Conservation (phyloP, 2,888 invertebrate species). For the Pasiphila rectangulata region DNA sequence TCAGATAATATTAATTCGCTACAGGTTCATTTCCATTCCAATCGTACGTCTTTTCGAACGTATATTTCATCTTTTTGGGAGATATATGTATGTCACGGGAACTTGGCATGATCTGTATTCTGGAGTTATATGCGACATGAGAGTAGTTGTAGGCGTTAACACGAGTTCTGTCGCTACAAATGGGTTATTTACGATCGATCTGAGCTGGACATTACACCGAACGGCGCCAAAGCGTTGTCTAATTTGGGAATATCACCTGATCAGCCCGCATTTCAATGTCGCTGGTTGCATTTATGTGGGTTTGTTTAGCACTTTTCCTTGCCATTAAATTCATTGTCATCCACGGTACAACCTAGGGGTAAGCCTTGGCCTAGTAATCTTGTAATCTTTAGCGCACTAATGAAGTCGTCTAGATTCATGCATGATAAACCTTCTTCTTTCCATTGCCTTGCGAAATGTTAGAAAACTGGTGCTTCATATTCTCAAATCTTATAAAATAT, state of each 20-base stretch:
- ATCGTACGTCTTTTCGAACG: no score
- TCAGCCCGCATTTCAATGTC: conserved; percentile 37
- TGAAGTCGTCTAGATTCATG: no score
- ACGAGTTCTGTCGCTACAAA: conserved; percentile 39
- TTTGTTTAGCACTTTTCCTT: conserved; percentile 2
- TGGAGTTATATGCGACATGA: conserved; percentile 32
- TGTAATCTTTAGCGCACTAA: no score
- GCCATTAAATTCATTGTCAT: neutral
- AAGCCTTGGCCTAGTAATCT: conserved; percentile 8
- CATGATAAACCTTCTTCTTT: no score
- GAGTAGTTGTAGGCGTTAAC: conserved; percentile 28
- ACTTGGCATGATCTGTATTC: conserved; percentile 23
- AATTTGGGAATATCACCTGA: conserved; percentile 51
- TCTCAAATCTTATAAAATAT: no score
- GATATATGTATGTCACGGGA: no score
- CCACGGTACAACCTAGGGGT: neutral
- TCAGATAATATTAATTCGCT: no score
- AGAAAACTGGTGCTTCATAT: no score
- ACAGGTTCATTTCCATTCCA: no score
- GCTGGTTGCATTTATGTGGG: conserved; percentile 18
- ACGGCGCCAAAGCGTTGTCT: conserved; percentile 43
- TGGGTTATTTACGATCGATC: conserved; percentile 40
- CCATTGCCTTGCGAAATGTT: no score
- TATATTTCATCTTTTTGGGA: neutral
- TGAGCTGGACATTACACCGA: conserved; percentile 34